Percentiles rank a stretch among this genome's conserved stretches.
Conservation (phyloP, 2,113 vertebrate species). For the Podocnemis expansa region DNA sequence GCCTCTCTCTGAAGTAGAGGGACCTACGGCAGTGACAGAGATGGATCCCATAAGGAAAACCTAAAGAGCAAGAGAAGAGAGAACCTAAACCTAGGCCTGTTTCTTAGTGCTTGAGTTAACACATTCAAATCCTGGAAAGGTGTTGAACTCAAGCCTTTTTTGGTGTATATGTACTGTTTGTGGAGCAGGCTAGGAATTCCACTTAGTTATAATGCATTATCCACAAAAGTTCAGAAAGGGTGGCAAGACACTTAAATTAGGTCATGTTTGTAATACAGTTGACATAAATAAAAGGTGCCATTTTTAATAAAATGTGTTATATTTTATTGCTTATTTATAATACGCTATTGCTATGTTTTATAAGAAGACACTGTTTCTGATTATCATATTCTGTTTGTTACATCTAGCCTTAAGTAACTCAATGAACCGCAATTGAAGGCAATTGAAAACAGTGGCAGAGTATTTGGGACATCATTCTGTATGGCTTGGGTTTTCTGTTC, state of each 20-base stretch:
- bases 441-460: rapidly evolving
- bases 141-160: neutral
- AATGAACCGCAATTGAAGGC: neutral
- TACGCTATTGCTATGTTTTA: neutral
- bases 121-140: neutral
- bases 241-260: neutral
- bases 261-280: neutral
- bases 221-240: neutral
- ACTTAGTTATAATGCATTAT: neutral
- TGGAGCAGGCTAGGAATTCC: neutral
- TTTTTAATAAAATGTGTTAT: neutral
- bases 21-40: neutral
- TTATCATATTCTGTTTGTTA: neutral
- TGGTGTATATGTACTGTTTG: neutral
- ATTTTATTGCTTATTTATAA: neutral
- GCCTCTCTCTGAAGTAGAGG: neutral
- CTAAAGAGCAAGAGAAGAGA: neutral
- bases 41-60: neutral
- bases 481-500: rapidly evolving
- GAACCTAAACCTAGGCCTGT: neutral
- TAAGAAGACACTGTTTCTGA: neutral
- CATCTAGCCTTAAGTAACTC: neutral
- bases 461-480: rapidly evolving
- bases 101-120: neutral
- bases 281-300: neutral